Evolutionary conservation across 1,140 invertebrate species (phyloP).

Genomic region (Aphelenchoides avenae): DNA sequence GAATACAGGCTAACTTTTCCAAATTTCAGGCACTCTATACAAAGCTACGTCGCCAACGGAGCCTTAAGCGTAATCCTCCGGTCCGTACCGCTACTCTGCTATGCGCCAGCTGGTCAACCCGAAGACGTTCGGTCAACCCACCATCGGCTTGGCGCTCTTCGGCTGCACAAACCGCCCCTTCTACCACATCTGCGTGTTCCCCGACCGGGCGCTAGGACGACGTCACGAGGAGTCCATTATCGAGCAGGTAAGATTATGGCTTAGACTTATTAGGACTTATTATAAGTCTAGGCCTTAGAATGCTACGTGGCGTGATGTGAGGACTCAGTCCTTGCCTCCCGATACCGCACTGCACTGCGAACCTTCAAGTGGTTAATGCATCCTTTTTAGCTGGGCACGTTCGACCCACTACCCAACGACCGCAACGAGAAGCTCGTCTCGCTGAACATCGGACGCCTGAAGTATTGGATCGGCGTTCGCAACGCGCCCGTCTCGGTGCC

Average conservation of each 20-base stretch:
- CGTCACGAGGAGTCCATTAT: conserved; percentile 52
- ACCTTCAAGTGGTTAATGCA: too few relatives aligned
- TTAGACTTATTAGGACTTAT: too few relatives aligned
- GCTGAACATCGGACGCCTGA: conserved; percentile 81
- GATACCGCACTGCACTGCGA: too few relatives aligned
- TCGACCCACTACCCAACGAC: conserved; percentile 80
- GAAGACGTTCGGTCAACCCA: conserved; percentile 49
- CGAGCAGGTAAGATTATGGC: too few relatives aligned
- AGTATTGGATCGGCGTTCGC: conserved; percentile 74
- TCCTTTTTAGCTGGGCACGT: conserved; percentile 79
- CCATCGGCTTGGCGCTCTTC: conserved; percentile 73
- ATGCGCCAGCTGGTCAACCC: conserved; percentile 57
- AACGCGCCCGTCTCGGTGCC: conserved; percentile 70
- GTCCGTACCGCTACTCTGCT: too few relatives aligned
- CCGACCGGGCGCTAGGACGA: conserved; percentile 61
- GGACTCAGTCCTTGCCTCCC: too few relatives aligned
- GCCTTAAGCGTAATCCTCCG: too few relatives aligned
- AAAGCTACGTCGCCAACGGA: too few relatives aligned
- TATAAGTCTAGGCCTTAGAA: too few relatives aligned
- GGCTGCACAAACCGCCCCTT: conserved; percentile 91
- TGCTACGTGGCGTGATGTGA: too few relatives aligned
- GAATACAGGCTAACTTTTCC: too few relatives aligned
- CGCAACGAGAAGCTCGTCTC: conserved; percentile 80
- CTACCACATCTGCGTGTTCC: conserved; percentile 81
- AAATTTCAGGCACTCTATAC: too few relatives aligned